Conservation (phyloP, 2,113 vertebrate species). For the Glaucomys volans region DNA sequence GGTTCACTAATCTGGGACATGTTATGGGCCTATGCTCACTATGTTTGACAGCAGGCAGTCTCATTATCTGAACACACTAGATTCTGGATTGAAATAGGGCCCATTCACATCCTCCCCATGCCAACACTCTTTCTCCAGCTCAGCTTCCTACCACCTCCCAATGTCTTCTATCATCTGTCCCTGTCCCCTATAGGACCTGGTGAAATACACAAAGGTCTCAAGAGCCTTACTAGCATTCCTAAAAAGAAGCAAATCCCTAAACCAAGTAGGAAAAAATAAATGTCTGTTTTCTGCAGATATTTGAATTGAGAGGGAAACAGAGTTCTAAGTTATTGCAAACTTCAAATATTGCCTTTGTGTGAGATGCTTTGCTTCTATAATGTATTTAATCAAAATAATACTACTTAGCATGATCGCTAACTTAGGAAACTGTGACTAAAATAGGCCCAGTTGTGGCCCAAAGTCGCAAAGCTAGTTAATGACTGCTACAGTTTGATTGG, state of each 20-base stretch:
- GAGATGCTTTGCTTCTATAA: neutral
- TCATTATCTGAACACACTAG: neutral
- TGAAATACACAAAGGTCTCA: neutral
- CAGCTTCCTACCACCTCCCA: neutral
- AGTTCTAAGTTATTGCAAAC: neutral
- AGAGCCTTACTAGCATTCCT: neutral
- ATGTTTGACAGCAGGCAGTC: neutral
- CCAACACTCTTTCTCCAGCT: neutral
- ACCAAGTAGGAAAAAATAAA: neutral
- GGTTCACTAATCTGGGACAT: slow-evolving; percentile 42
- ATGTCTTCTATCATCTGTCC: neutral
- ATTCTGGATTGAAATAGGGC: neutral
- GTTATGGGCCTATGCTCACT: slow-evolving; percentile 46
- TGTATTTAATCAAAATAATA: neutral
- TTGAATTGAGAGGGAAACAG: neutral
- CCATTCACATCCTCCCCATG: neutral
- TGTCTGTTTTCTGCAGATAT: neutral
- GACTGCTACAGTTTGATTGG: neutral
- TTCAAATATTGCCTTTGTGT: neutral
- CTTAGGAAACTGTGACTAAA: neutral
- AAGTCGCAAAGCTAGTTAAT: neutral
- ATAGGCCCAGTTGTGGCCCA: neutral
- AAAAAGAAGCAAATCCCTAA: neutral
- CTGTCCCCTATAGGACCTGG: neutral
- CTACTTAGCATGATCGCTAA: neutral